Percentiles rank a stretch among this genome's conserved stretches.
Conservation (phyloP, 2,113 vertebrate genomes). For the Lepus timidus region DNA sequence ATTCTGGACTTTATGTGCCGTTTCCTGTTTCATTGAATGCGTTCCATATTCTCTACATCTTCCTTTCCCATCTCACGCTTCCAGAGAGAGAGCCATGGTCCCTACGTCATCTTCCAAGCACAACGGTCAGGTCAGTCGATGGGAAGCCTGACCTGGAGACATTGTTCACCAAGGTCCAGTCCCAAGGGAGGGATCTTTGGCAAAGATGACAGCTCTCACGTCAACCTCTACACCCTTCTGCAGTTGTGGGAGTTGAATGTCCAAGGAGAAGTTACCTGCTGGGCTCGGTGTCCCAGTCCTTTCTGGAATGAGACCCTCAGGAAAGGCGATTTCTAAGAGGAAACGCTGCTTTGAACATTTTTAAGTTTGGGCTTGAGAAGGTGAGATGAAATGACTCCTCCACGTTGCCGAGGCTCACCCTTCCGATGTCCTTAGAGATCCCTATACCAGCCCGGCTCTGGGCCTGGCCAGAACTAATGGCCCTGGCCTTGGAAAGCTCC, state of each 20-base stretch:
- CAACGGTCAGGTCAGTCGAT: background rate
- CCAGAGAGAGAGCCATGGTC: background rate
- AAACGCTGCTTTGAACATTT: background rate
- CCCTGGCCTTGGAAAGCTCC: constrained; percentile 59
- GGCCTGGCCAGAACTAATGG: constrained; percentile 29
- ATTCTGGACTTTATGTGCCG: constrained; percentile 28
- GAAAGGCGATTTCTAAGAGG: constrained; percentile 35
- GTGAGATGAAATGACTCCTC: background rate
- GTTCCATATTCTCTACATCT: constrained; percentile 34
- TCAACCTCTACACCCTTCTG: background rate
- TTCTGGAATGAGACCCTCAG: constrained; percentile 8
- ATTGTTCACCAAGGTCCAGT: background rate
- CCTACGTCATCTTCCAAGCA: background rate
- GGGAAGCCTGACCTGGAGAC: background rate
- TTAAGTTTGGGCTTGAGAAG: background rate
- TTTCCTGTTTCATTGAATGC: constrained; percentile 53
- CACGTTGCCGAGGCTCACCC: background rate
- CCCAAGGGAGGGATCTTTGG: background rate
- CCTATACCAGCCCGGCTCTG: constrained; percentile 2
- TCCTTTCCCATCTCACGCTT: constrained; percentile 41
- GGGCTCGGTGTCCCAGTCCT: background rate
- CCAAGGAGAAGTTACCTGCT: constrained; percentile 12
- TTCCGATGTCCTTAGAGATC: constrained; percentile 54
- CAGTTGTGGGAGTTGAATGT: constrained; percentile 36
- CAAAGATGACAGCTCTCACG: background rate